Conservation (phyloP, 2,888 invertebrate species). For the Sarcophaga subvicina region DNA sequence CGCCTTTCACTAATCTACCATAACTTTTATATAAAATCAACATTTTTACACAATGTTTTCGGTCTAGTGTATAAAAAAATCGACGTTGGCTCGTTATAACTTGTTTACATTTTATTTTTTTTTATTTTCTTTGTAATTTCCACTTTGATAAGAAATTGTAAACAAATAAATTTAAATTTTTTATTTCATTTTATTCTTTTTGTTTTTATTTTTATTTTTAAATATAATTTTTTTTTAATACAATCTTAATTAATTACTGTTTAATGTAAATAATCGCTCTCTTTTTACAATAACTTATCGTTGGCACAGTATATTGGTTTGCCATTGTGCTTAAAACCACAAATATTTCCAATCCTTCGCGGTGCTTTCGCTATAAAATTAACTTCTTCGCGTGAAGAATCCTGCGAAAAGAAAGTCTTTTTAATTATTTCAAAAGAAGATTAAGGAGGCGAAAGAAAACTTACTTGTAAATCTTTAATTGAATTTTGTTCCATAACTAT, state of each 20-base stretch:
- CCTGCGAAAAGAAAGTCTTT: conserved; percentile 16
- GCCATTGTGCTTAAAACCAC: conserved; percentile 62
- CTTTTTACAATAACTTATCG: conserved; percentile 29
- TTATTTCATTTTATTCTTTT: not conserved
- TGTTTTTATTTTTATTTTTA: not conserved
- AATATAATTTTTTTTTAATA: not conserved
- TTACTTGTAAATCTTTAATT: conserved; percentile 38
- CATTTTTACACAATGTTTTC: too few relatives aligned
- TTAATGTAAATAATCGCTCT: not conserved
- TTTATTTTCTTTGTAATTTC: not conserved
- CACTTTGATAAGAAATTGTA: not conserved
- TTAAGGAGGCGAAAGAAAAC: not conserved
- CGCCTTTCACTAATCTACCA: too few relatives aligned
- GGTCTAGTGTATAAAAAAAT: too few relatives aligned
- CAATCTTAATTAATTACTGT: not conserved
- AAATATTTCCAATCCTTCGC: conserved; percentile 47
- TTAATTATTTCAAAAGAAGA: too few relatives aligned
- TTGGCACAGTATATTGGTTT: conserved; percentile 54
- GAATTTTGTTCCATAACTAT: conserved; percentile 5
- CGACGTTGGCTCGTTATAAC: too few relatives aligned
- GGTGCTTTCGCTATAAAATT: conserved; percentile 60
- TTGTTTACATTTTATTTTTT: too few relatives aligned
- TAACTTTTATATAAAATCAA: too few relatives aligned
- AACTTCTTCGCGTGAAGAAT: conserved; percentile 31
- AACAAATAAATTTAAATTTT: not conserved